Evolutionary conservation across 1,140 invertebrate species (phyloP).

Genomic region (Zelostemma sp.): DNA sequence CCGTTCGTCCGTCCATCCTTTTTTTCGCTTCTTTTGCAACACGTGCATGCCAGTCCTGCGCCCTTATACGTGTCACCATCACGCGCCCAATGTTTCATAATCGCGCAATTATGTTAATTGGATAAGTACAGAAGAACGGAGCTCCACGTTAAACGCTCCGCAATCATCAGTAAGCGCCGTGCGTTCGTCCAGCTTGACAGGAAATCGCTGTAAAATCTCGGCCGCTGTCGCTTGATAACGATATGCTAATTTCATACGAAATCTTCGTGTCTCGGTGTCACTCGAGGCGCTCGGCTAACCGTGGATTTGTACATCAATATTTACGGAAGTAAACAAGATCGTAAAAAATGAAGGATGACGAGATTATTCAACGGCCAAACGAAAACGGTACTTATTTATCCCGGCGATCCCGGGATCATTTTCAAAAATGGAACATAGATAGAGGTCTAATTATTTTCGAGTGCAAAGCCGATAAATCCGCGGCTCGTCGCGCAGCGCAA

Average conservation of each 20-base stretch:
- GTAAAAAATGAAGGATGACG: too few relatives aligned
- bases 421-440: too few relatives aligned
- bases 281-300: constrained; percentile 33
- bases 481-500: constrained; percentile 26
- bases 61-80: constrained; percentile 46
- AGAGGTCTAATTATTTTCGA: constrained; percentile 29
- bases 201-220: constrained; percentile 42
- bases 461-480: constrained; percentile 34
- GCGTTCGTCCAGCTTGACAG: constrained; percentile 33
- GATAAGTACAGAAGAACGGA: constrained; percentile 58
- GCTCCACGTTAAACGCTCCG: constrained; percentile 19
- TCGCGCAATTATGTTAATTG: constrained; percentile 69
- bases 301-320: too few relatives aligned
- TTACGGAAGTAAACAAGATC: too few relatives aligned
- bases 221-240: constrained; percentile 37
- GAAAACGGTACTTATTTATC: too few relatives aligned
- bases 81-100: constrained; percentile 56
- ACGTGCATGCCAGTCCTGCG: constrained; percentile 25
- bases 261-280: constrained; percentile 47
- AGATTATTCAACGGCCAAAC: too few relatives aligned
- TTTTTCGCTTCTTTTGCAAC: constrained; percentile 43
- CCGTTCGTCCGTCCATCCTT: constrained; percentile 7
- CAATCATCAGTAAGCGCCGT: constrained; percentile 14
- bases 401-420: too few relatives aligned
- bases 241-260: constrained; percentile 50